Evolutionary conservation across 2,113 vertebrate species (phyloP).

Genomic region (Paramisgurnus dabryanus): DNA sequence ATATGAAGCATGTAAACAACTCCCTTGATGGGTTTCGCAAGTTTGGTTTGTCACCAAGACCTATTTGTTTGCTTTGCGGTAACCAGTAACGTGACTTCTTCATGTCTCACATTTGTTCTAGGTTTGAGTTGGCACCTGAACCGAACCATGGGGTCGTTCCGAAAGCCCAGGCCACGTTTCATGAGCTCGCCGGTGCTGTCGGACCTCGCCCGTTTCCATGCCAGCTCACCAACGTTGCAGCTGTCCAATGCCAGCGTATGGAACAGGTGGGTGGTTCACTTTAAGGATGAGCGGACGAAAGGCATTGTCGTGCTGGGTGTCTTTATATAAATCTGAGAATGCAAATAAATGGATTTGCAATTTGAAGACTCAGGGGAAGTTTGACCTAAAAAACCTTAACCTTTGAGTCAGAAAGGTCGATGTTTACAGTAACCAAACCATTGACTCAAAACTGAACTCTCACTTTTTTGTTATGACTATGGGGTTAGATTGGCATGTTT

Average conservation of each 20-base stretch:
- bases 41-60: background rate
- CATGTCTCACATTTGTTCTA: background rate
- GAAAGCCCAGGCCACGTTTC: constrained; percentile 81
- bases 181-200: constrained; percentile 96
- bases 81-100: constrained; percentile 5
- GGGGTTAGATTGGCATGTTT: background rate
- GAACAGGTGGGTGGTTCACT: constrained; percentile 82
- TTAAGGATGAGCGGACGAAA: background rate
- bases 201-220: constrained; percentile 83
- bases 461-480: background rate
- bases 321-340: background rate
- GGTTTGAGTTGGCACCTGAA: background rate
- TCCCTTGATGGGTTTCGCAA: constrained; percentile 1
- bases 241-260: constrained; percentile 88
- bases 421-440: background rate
- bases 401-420: background rate
- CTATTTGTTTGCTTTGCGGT: background rate
- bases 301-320: background rate
- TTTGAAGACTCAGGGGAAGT: background rate
- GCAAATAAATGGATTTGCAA: too few relatives aligned
- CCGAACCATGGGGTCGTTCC: constrained; percentile 73
- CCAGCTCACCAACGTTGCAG: constrained; percentile 72
- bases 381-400: background rate
- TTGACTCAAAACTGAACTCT: constrained; percentile 3
- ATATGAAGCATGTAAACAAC: constrained; percentile 37